Base-by-base conservation (phyloP, 2,113 vertebrate species). In the Barbus barbus region DNA sequence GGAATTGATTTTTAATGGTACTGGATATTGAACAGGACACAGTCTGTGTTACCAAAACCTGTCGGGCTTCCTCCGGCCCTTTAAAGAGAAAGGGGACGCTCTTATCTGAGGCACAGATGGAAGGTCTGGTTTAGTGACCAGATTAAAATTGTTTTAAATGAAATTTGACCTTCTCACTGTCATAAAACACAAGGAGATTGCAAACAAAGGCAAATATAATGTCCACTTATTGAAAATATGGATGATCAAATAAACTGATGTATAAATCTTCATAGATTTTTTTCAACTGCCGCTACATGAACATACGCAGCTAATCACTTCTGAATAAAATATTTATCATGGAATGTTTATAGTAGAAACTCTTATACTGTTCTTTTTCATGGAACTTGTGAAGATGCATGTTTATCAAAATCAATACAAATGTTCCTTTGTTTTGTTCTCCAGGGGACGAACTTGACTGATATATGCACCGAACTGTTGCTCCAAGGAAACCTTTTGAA, bases 361-460 rank as follows among this genome's bases (percentile, higher is more conserved):
- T 5, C 9, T 36, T 22, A 36, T 4, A 11, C 18, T 69, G 65
- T 53, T 53, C 20, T 56, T 56, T 22, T 22, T 56, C 51, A 51
- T 51, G 48, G 58, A 60, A 41, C 2, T 2, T 41, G 67, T 69
- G 28, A 69, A 69, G 31, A 69, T 36, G 63, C 16, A 18, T 9
- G 20, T 58, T 38, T 28, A 61, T 65, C 20, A 22, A 22, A n/a
- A 44, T 28, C 33, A 28, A 11, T 12, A 22, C 1, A 16, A 75
- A 74, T 36, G 9, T n/a, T 31, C 5, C 1, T 28, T 22, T 56
- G 31, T 71, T n/a, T 72, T 18, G 0, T 86, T 31, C 83, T 85
- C 67, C 88, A 99, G 98, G 98, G 98, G 38, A 98, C 98, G 80
- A 99, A 99, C 92, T 92, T 99, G 89, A 99, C 98, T 0, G 98